Percentiles rank a stretch among this genome's conserved stretches.
phyloP scores from a whole-genome alignment of 2,113 vertebrate genomes.

The Hoplias malabaricus region DNA sequence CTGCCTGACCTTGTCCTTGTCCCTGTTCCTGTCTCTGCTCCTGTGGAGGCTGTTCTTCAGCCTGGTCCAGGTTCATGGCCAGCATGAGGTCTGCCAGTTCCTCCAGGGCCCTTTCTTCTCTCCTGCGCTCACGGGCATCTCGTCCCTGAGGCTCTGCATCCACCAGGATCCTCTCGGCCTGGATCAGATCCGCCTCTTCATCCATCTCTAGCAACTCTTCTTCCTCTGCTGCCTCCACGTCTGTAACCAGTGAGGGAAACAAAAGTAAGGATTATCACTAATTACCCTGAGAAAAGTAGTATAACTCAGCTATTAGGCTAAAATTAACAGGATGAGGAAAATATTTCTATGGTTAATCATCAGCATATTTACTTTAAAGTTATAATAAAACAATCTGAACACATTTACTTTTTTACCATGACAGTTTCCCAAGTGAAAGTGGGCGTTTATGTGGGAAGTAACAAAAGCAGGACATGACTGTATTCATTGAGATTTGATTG shows the following conservation, averaged over 20 bases:
- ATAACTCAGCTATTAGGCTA: too few species aligned
- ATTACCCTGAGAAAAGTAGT: background rate
- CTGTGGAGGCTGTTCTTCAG: slow-evolving; percentile 44
- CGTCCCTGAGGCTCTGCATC: slow-evolving; percentile 62
- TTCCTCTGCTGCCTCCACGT: slow-evolving; percentile 63
- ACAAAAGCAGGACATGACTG: too few species aligned
- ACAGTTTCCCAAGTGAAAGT: too few species aligned
- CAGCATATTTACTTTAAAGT: too few species aligned
- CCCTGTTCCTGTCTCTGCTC: slow-evolving; percentile 28
- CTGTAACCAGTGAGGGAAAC: slow-evolving; percentile 20
- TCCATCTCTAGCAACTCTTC: slow-evolving; percentile 77
- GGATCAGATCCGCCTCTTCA: slow-evolving; percentile 87
- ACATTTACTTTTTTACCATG: too few species aligned
- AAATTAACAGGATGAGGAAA: too few species aligned
- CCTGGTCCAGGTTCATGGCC: slow-evolving; percentile 76
- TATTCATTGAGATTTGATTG: too few species aligned
- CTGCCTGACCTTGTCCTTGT: slow-evolving; percentile 56
- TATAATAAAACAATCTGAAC: too few species aligned
- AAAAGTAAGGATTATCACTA: background rate
- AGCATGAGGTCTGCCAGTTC: slow-evolving; percentile 71
- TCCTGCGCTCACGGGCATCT: slow-evolving; percentile 39
- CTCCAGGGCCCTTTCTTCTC: slow-evolving; percentile 53
- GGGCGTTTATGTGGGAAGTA: too few species aligned
- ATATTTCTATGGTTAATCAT: too few species aligned
- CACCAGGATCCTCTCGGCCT: slow-evolving; percentile 85